A percentile compares a stretch with the other conserved stretches of the same genome.
phyloP scores from a whole-genome alignment of 2,113 vertebrate species.

The Hypomesus transpacificus region DNA sequence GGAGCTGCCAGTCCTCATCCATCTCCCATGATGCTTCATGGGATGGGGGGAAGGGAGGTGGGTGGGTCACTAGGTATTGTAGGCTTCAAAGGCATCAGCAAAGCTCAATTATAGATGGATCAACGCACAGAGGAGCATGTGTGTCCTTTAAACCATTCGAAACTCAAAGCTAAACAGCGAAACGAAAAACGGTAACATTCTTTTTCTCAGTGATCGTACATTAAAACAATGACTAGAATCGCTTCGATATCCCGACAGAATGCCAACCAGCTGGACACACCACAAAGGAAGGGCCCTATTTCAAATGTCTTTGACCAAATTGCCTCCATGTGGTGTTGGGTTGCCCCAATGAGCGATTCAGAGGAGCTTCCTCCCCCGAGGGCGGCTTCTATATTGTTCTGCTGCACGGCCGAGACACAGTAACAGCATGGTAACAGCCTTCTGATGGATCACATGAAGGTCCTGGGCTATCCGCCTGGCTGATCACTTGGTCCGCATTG shows the following conservation, averaged over 20 bases:
- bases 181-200: background rate
- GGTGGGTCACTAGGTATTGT: slow-evolving; percentile 17
- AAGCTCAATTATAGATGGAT: slow-evolving; percentile 51
- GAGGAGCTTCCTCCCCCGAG: slow-evolving; percentile 24
- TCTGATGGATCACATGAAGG: slow-evolving; percentile 54
- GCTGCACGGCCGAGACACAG: slow-evolving; percentile 37
- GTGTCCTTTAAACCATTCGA: background rate
- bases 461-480: slow-evolving; percentile 24
- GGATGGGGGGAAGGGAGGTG: too few species aligned
- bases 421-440: slow-evolving; percentile 46
- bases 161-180: slow-evolving; percentile 8
- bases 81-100: slow-evolving; percentile 32
- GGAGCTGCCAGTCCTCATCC: slow-evolving; percentile 38
- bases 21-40: slow-evolving; percentile 13
- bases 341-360: slow-evolving; percentile 35
- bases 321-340: slow-evolving; percentile 57
- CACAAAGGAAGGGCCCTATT: slow-evolving; percentile 18
- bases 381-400: slow-evolving; percentile 43
- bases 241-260: slow-evolving; percentile 22
- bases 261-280: slow-evolving; percentile 29
- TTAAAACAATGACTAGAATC: slow-evolving; percentile 19
- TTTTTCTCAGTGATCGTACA: background rate
- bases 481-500: slow-evolving; percentile 37
- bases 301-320: background rate
- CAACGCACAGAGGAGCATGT: background rate